Base-by-base conservation (phyloP, 2,888 invertebrate species). In the Drosophila stalkeri region DNA sequence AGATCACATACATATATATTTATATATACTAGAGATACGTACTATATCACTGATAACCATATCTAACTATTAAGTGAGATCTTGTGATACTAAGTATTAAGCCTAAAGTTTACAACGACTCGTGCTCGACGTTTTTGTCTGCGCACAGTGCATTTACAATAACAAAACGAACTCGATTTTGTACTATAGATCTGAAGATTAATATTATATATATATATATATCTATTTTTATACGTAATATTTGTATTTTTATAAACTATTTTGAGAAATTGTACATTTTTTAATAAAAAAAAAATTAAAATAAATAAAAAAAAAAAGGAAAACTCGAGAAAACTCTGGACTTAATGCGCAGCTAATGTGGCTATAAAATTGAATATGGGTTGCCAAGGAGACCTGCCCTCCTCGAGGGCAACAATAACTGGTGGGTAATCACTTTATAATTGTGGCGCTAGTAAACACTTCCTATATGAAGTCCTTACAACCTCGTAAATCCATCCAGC, bases 81-180 rank as follows among this genome's bases (percentile, higher is more conserved):
- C 56, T 82, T 86, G 85, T 86, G 85, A 86, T 86, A 86, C 57
- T 86, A 90, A 79, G 47, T 70, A 55, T 74, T 86, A 86, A 90
- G 85, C 89, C 82, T 88, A 85, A 86, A 90, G 89, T 89, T 88
- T 88, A 90, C 85, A 90, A 64, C 31, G 65, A 65, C 64, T 77
- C 67, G 65, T 79, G 65, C 76, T 66, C 80, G 70, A 75, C 73
- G 63, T 88, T 81, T 81, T 87, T 80, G 51, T 64, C 82, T 72
- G 84, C 71, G 85, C 80, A 80, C 41, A 79, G 82, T 81, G 80
- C 82, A 82, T 79, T 71, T 68, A 80, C 80, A 80, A 77, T 72
- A 85, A 89, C 56, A 80, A 71, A 54, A 59, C 57, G 61, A 66
- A 71, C 61, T 66, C 41, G 51, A 56, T 57, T 67, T 61, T 68